phyloP scores from a whole-genome alignment of 2,888 invertebrate genomes.

The Aquatica leii region DNA sequence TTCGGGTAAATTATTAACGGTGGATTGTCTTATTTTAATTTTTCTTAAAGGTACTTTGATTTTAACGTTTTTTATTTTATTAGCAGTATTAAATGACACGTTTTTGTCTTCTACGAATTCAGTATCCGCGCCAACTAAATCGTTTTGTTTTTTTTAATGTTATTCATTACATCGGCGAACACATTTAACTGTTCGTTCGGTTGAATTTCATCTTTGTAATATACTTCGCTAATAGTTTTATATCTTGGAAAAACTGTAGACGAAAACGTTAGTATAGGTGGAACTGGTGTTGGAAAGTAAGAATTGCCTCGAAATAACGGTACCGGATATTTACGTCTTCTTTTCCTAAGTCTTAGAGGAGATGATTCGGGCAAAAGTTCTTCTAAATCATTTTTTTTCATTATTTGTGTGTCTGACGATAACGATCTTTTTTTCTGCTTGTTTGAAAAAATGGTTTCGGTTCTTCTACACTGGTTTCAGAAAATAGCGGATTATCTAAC shows the following conservation, averaged over 20 bases:
- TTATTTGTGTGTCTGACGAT: background rate
- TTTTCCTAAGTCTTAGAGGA: slow-evolving; percentile 29
- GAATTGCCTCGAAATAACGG: background rate
- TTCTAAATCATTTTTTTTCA: slow-evolving; percentile 14
- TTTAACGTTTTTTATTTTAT: background rate
- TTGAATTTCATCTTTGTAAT: slow-evolving; percentile 58
- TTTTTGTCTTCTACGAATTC: slow-evolving; percentile 14
- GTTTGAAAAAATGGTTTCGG: slow-evolving; percentile 57
- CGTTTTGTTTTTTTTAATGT: slow-evolving; percentile 55
- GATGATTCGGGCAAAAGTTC: slow-evolving; percentile 36
- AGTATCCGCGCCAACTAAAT: slow-evolving; percentile 10
- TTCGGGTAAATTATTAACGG: background rate
- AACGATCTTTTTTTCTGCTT: background rate
- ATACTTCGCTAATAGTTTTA: slow-evolving; percentile 52
- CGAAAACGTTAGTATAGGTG: background rate
- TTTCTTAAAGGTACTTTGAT: slow-evolving; percentile 20
- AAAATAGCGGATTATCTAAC: slow-evolving; percentile 77
- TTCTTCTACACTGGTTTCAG: slow-evolving; percentile 64
- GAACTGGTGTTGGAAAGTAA: slow-evolving; percentile 7
- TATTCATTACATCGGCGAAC: slow-evolving; percentile 63
- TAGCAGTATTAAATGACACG: slow-evolving; percentile 8
- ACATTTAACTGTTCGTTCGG: slow-evolving; percentile 60
- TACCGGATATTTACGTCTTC: slow-evolving; percentile 21
- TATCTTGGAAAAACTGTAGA: slow-evolving; percentile 22
- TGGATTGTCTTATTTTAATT: slow-evolving; percentile 20